Conservation (phyloP, 1,140 invertebrate genomes). For the Eumaeus atala region DNA sequence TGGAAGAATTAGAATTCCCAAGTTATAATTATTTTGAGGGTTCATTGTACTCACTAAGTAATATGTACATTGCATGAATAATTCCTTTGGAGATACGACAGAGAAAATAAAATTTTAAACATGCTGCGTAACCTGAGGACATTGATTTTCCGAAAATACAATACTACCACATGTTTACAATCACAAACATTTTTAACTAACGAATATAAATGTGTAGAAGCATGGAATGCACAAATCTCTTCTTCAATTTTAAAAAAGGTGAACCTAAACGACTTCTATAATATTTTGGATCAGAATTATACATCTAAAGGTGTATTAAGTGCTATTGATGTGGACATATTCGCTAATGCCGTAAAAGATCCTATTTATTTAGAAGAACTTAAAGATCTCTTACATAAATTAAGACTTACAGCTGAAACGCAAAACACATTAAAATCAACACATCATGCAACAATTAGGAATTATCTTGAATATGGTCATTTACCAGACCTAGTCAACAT, state of each 20-base stretch:
- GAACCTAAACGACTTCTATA: constrained; percentile 77
- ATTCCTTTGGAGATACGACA: too few species aligned
- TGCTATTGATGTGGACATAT: constrained; percentile 85
- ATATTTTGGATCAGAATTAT: constrained; percentile 77
- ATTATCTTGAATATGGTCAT: constrained; percentile 77
- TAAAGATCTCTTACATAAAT: constrained; percentile 79
- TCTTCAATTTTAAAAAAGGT: constrained; percentile 78
- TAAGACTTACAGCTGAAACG: constrained; percentile 81
- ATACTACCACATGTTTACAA: constrained; percentile 12
- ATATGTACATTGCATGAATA: too few species aligned
- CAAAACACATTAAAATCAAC: constrained; percentile 84
- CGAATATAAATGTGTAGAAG: constrained; percentile 79
- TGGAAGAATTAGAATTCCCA: too few species aligned
- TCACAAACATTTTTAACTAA: constrained; percentile 73
- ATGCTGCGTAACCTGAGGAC: constrained; percentile 24
- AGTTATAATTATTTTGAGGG: too few species aligned
- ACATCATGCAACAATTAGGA: constrained; percentile 84
- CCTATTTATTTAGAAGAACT: constrained; percentile 78
- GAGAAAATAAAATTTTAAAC: background rate
- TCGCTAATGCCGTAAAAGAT: constrained; percentile 77
- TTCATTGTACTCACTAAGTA: too few species aligned
- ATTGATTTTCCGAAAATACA: constrained; percentile 7
- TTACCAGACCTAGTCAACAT: constrained; percentile 80
- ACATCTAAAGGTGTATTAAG: constrained; percentile 73
- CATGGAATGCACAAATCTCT: constrained; percentile 79